These are phyloP conservation scores for Vombatus ursinus DNA, from an alignment of 2,113 vertebrate genomes.

Conservation along the genomic window DNA sequence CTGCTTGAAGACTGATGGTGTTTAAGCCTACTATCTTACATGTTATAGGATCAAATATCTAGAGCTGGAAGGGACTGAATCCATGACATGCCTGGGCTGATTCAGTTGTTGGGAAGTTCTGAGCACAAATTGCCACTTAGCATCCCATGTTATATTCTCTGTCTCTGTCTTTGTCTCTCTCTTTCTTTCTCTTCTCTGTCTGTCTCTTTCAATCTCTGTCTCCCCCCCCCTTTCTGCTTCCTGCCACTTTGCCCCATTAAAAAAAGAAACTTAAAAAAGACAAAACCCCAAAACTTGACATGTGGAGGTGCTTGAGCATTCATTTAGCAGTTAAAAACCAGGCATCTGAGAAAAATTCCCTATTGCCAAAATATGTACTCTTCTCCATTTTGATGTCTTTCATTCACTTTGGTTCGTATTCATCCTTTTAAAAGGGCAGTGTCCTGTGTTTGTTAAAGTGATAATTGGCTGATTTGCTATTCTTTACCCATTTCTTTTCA, in stretches of 20 bases:
- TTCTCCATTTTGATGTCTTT: not conserved
- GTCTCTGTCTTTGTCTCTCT: too few relatives aligned
- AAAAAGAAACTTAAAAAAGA: not conserved
- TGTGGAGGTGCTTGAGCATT: slow-evolving; percentile 9
- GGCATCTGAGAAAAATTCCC: not conserved
- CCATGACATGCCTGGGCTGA: not conserved
- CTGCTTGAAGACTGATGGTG: not conserved
- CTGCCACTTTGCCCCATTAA: not conserved
- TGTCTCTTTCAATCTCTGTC: too few relatives aligned
- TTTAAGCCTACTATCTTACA: not conserved
- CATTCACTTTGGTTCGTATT: not conserved
- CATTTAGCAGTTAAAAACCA: not conserved
- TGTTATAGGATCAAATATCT: not conserved
- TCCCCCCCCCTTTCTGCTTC: too few relatives aligned
- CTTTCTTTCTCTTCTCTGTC: not conserved
- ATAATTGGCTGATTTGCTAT: not conserved
- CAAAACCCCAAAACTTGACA: not conserved
- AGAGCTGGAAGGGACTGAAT: not conserved
- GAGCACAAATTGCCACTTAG: not conserved
- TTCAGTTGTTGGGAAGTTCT: not conserved
- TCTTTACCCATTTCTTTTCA: not conserved
- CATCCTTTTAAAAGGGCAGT: not conserved
- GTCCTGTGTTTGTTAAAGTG: not conserved
- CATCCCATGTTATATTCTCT: not conserved
- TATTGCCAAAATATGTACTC: not conserved